phyloP scores from a whole-genome alignment of 2,113 vertebrate species.

The Chloropsis cyanopogon region DNA sequence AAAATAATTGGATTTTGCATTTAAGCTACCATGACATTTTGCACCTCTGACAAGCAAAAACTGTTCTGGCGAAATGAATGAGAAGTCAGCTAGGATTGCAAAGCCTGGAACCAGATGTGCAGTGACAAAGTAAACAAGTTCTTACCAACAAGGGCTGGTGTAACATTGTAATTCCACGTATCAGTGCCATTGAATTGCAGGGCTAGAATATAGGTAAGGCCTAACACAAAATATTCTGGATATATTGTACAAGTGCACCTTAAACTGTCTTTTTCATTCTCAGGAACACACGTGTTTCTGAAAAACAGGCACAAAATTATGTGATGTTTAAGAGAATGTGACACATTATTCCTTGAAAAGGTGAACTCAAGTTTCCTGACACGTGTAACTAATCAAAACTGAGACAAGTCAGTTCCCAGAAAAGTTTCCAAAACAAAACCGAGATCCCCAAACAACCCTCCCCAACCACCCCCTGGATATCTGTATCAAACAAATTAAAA shows the following conservation, averaged over 20 bases:
- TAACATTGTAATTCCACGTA: conserved; percentile 13
- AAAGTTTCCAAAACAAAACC: not conserved
- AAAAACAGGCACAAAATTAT: not conserved
- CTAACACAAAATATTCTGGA: fast-evolving
- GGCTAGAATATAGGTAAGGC: not conserved
- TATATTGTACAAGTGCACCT: conserved; percentile 47
- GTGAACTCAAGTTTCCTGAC: not conserved
- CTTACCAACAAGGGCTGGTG: conserved; percentile 55
- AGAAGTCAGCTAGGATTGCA: not conserved
- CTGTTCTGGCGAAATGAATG: not conserved
- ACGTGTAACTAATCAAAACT: not conserved
- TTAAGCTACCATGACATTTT: not conserved
- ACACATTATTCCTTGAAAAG: not conserved
- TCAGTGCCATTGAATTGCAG: conserved; percentile 32
- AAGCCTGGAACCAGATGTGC: not conserved
- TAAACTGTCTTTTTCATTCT: not conserved
- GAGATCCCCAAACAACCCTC: not conserved
- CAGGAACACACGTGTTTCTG: conserved; percentile 49
- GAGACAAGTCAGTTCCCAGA: not conserved
- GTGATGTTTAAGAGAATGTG: not conserved
- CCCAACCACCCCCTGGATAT: not conserved
- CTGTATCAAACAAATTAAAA: not conserved
- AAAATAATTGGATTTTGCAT: not conserved
- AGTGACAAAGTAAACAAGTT: not conserved
- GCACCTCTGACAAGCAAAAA: not conserved